Evolutionary conservation across 1,140 invertebrate species (phyloP), one percentile per base, ranked within the genome.

Genomic region (Dinothrombium tinctorium): DNA sequence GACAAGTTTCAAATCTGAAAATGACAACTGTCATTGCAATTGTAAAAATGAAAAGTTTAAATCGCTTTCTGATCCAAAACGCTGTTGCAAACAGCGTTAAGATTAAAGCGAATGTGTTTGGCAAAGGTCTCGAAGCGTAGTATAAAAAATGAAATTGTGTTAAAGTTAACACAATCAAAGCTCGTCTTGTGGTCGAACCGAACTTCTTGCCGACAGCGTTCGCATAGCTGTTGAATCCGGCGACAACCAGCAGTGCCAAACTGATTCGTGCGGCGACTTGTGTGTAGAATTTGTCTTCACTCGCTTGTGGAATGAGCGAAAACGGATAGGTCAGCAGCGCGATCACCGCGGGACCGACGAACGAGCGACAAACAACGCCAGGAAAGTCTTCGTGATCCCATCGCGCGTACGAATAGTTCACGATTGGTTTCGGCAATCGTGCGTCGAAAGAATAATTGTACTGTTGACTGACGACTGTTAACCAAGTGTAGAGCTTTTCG

Each of bases 341-440:
- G 48, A 96, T 66, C 37, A 78, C 55, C n/a, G 96, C 56, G 29
- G 92, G 80, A 28, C 90, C 90, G 36, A 95, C 55, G 63, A 99
- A 99, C 35, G 28, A 20, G 22, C 17, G 1, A n/a, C 3, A 9
- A 31, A 4, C 19, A 11, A n/a, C 25, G 37, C 41, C 43, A 7
- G 92, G 89, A 67, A 90, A 98, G 57, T 94, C 80, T 56, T 80
- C 66, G 64, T 99, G 90, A 64, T 99, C 92, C 64, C 94, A 99
- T 9, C 15, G 17, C 15, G 6, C 35, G 20, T 7, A 19, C 14
- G 3, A 8, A 11, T 42, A 32, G 6, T 33, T 20, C 9, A 20
- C n/a, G 6, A 20, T 24, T 6, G 15, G 5, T 6, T 23, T 8
- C 17, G 7, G 28, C 8, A 9, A 9, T 23, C 5, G 33, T 36